Evolutionary conservation across 2,797 vertebrate species (phyloP), one percentile per base, ranked within the genome.

Genomic region (Sus cebifrons): DNA sequence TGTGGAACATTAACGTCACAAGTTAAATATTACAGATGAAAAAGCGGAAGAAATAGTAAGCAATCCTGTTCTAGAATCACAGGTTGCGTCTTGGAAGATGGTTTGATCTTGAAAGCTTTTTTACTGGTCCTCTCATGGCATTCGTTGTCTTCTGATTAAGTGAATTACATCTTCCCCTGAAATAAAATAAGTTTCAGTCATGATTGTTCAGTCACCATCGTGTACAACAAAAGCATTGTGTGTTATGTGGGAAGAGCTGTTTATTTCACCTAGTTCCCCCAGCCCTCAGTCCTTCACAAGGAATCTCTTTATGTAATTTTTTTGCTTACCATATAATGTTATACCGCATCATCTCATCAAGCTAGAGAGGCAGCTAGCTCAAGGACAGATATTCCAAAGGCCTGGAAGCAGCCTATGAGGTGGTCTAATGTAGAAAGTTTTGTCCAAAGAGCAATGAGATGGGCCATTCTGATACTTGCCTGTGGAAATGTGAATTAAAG

Each of bases 71-170:
- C 68, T 71, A 67, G 92, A 96, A 90, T 98, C 97, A 99, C 13
- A n/a, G 85, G 9, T 98, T 98, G 94, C 98, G 94, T 97, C 98
- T 98, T 93, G 98, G 98, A 97, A 98, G 97, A 20, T 96, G 85
- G 78, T 96, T 98, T 93, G 96, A 89, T 95, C 95, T 98, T 95
- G 89, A 52, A 40, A 96, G 96, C 88, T 98, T 98, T 97, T 98
- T 98, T 91, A 98, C 94, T 1, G 77, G 84, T 97, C 11, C 70
- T 97, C 98, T 99, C 96, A 97, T 98, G 86, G 88, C 74, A 94
- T 97, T 97, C 90, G 96, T 64, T 93, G 54, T 98, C 97, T 98
- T 98, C 17, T 9, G 96, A 60, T 97, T 98, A 97, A 85, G 95
- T 89, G 97, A 93, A 97, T 96, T 94, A 91, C 58, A 89, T 87